phyloP scores from a whole-genome alignment of 2,888 invertebrate species.

The Caenorhabditis auriculariae region DNA sequence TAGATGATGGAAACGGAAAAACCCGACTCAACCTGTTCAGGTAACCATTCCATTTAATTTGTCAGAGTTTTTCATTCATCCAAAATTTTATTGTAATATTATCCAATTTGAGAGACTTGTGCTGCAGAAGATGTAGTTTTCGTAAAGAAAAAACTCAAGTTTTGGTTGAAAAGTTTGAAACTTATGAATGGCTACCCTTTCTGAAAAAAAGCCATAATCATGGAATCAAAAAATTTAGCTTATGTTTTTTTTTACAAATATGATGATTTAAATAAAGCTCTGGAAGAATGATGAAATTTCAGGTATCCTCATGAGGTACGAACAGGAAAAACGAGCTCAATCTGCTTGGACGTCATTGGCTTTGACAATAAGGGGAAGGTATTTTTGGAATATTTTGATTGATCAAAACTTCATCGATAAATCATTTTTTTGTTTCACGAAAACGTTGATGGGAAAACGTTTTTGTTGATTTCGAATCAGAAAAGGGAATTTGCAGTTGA shows the following conservation, averaged over 20 bases:
- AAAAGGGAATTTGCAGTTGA: slow-evolving; percentile 36
- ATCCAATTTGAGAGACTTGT: no score
- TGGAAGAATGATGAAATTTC: slow-evolving; percentile 3
- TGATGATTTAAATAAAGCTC: no score
- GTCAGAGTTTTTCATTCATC: not conserved
- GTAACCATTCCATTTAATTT: slow-evolving; percentile 6
- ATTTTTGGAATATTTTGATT: slow-evolving; percentile 4
- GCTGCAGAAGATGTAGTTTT: no score
- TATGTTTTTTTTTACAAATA: no score
- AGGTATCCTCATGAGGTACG: slow-evolving; percentile 88
- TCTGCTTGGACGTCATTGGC: slow-evolving; percentile 82
- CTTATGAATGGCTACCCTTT: no score
- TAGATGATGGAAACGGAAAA: slow-evolving; percentile 86
- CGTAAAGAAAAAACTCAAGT: no score
- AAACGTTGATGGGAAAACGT: not conserved
- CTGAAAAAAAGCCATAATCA: no score
- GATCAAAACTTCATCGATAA: not conserved
- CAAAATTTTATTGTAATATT: no score
- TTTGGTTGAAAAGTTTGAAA: no score
- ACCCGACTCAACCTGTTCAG: slow-evolving; percentile 89
- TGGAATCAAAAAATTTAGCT: no score
- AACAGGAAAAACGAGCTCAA: slow-evolving; percentile 90
- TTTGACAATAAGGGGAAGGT: slow-evolving; percentile 73
- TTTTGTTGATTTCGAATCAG: not conserved
- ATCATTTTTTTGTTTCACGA: not conserved